These are phyloP conservation scores for Notothenia coriiceps DNA, from an alignment of 2,113 vertebrate species.

Conservation along the genomic window DNA sequence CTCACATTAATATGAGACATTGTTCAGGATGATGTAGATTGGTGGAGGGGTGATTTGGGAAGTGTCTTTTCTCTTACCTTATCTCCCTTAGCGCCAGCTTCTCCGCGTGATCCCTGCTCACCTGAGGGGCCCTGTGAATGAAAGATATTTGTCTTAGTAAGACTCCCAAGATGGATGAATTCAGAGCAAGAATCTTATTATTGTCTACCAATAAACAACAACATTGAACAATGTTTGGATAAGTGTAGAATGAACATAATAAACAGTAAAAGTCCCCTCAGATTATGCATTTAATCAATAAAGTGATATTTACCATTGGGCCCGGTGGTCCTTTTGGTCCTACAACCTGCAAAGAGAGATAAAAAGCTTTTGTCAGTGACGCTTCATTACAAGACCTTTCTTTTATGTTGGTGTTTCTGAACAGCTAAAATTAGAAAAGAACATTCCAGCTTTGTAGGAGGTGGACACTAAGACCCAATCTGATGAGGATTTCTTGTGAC, in stretches of 20 bases:
- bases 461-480: slow-evolving; percentile 21
- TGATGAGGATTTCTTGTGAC: slow-evolving; percentile 62
- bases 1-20: neutral
- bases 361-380: slow-evolving; percentile 3
- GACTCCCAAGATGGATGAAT: neutral
- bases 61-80: slow-evolving; percentile 81
- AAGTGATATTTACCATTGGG: slow-evolving; percentile 87
- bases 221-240: neutral
- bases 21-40: neutral
- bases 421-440: slow-evolving; percentile 3
- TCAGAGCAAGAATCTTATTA: neutral
- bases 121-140: slow-evolving; percentile 89
- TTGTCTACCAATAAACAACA: neutral
- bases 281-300: neutral
- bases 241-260: neutral
- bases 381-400: neutral
- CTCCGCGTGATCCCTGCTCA: slow-evolving; percentile 91
- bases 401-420: slow-evolving; percentile 1
- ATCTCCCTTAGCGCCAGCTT: slow-evolving; percentile 91
- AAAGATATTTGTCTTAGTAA: slow-evolving; percentile 35
- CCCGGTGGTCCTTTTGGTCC: slow-evolving; percentile 93
- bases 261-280: neutral
- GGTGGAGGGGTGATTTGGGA: neutral
- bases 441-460: slow-evolving; percentile 57
- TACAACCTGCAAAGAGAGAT: slow-evolving; percentile 83